phyloP scores from a whole-genome alignment of 2,888 invertebrate species.

The Lumbricus terrestris region DNA sequence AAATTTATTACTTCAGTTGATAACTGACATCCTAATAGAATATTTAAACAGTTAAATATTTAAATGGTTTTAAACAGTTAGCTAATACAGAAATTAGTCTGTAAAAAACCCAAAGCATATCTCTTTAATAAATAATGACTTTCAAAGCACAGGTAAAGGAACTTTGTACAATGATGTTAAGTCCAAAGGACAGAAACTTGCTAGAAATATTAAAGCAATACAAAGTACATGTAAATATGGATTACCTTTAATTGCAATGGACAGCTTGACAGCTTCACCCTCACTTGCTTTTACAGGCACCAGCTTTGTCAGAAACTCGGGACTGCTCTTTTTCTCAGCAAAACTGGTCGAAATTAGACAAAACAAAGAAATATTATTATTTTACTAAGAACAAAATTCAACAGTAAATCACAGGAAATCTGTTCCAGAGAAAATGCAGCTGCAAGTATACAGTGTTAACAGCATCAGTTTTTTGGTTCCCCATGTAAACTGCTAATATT shows the following conservation, averaged over 20 bases:
- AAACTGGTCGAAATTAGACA: not conserved
- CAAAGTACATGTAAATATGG: not conserved
- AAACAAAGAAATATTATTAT: not conserved
- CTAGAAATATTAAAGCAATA: not conserved
- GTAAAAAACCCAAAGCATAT: too few relatives aligned
- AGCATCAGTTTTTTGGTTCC: not conserved
- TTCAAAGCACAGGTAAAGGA: not conserved
- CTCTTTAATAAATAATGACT: not conserved
- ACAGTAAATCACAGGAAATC: not conserved
- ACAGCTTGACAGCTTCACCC: constrained; percentile 25
- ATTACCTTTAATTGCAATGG: constrained; percentile 26
- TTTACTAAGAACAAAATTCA: not conserved
- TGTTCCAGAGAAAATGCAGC: not conserved
- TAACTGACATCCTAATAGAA: too few relatives aligned
- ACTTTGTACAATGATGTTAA: not conserved
- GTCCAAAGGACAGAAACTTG: not conserved
- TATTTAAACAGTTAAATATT: too few relatives aligned
- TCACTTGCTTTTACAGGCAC: constrained; percentile 27
- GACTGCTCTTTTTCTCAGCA: constrained; percentile 13
- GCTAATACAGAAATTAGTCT: too few relatives aligned
- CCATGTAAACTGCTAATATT: too few relatives aligned
- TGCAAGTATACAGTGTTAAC: not conserved
- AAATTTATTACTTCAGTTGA: too few relatives aligned
- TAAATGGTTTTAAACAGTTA: too few relatives aligned
- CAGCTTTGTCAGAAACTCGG: constrained; percentile 33